Percentiles rank a stretch among this genome's conserved stretches.
phyloP scores from a whole-genome alignment of 2,113 vertebrate genomes.

The Cyrtonyx montezumae region DNA sequence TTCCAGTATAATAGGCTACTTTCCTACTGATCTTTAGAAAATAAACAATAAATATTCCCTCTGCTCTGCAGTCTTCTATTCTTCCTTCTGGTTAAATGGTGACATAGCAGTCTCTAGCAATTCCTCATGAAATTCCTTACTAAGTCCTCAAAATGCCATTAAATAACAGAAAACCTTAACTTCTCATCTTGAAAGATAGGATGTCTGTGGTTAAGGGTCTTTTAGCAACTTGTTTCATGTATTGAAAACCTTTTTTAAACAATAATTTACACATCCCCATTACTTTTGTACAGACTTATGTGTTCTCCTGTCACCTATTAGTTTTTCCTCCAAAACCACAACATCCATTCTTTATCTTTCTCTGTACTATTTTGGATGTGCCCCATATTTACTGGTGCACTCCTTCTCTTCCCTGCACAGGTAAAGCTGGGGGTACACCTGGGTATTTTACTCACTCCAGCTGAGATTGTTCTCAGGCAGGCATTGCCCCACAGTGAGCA shows the following conservation, averaged over 20 bases:
- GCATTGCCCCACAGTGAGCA: not conserved
- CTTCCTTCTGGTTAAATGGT: not conserved
- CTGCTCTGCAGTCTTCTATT: not conserved
- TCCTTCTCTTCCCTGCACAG: not conserved
- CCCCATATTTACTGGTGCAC: not conserved
- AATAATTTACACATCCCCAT: not conserved
- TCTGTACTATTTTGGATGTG: not conserved
- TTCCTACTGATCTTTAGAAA: not conserved
- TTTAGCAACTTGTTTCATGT: not conserved
- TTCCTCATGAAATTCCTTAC: not conserved
- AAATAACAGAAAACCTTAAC: not conserved
- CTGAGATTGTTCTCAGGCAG: not conserved
- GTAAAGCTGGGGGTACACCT: not conserved
- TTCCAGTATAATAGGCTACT: not conserved
- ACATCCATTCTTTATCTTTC: accelerated
- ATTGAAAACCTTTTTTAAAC: not conserved
- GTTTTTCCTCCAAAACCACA: not conserved
- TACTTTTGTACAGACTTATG: not conserved
- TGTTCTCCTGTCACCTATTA: not conserved
- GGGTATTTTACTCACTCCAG: not conserved
- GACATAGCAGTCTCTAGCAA: not conserved
- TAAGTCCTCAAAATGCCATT: not conserved
- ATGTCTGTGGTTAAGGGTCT: not conserved
- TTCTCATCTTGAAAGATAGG: not conserved
- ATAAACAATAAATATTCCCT: not conserved